A percentile compares a stretch with the other conserved stretches of the same genome.
Conservation (phyloP, 2,888 invertebrate genomes). For the Morpho achilles region DNA sequence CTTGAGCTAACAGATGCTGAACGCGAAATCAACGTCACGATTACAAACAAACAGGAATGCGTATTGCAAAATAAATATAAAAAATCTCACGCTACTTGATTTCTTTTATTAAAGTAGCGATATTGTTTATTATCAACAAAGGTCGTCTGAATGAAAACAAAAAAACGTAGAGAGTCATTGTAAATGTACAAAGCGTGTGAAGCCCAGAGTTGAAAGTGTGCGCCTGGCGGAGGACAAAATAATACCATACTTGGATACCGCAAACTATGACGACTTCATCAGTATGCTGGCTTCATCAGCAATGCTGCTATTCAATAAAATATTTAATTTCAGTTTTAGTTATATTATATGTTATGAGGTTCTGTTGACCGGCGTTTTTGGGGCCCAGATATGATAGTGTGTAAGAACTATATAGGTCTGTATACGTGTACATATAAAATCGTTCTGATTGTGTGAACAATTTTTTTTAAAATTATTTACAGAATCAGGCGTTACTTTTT, state of each 20-base stretch:
- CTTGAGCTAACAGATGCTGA: slow-evolving; percentile 7
- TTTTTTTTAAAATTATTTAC: no score
- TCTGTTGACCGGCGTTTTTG: no score
- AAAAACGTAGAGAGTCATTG: slow-evolving; percentile 75
- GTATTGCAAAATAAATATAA: slow-evolving; percentile 62
- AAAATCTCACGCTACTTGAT: slow-evolving; percentile 72
- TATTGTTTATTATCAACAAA: slow-evolving; percentile 77
- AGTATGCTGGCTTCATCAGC: background rate
- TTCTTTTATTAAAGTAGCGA: slow-evolving; percentile 70
- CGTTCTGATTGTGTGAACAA: no score
- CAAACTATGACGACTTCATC: slow-evolving; percentile 10
- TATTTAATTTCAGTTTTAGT: no score
- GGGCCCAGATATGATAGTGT: no score
- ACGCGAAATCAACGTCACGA: slow-evolving; percentile 1
- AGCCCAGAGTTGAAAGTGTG: slow-evolving; percentile 68
- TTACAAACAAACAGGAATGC: slow-evolving; percentile 38
- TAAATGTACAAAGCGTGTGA: slow-evolving; percentile 73
- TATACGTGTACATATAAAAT: no score
- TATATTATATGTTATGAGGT: no score
- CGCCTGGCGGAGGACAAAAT: slow-evolving; percentile 47
- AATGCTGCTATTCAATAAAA: background rate
- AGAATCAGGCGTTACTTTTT: no score
- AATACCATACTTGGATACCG: slow-evolving; percentile 9
- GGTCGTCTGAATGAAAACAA: slow-evolving; percentile 76
- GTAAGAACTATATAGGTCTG: no score